Percentiles rank a stretch among this genome's conserved stretches.
phyloP scores from a whole-genome alignment of 2,888 invertebrate species.

The Cordilura impudica region DNA sequence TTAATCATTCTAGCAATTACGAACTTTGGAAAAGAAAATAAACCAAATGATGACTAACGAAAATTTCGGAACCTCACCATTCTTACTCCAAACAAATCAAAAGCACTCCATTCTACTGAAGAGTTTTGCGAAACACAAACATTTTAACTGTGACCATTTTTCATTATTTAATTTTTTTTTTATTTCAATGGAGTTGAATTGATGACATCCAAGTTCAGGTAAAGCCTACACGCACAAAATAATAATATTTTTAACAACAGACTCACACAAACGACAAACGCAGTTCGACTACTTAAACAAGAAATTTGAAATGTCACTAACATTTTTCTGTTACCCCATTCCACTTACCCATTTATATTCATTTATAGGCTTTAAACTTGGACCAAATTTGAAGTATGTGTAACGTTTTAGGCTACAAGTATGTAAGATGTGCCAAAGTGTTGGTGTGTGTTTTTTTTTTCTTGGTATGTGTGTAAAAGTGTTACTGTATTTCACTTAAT shows the following conservation, averaged over 20 bases:
- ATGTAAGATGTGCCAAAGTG: neutral
- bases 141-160: constrained; percentile 14
- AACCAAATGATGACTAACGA: constrained; percentile 11
- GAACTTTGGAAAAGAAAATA: neutral
- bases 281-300: neutral
- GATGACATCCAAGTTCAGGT: neutral
- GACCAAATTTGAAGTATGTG: neutral
- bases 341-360: neutral
- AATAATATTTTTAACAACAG: constrained; percentile 1
- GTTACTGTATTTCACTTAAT: constrained; percentile 40
- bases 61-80: neutral
- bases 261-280: constrained; percentile 6
- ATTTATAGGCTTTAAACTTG: neutral
- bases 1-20: neutral
- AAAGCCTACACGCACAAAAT: neutral
- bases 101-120: constrained; percentile 2
- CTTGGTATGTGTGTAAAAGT: neutral
- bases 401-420: neutral
- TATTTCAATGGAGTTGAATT: neutral
- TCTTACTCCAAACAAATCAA: neutral
- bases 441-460: neutral
- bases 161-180: too few relatives aligned
- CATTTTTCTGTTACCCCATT: neutral
- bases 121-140: constrained; percentile 19
- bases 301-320: constrained; percentile 37